Conservation (phyloP, 1,140 invertebrate species). For the Oncopodura yosiiana region DNA sequence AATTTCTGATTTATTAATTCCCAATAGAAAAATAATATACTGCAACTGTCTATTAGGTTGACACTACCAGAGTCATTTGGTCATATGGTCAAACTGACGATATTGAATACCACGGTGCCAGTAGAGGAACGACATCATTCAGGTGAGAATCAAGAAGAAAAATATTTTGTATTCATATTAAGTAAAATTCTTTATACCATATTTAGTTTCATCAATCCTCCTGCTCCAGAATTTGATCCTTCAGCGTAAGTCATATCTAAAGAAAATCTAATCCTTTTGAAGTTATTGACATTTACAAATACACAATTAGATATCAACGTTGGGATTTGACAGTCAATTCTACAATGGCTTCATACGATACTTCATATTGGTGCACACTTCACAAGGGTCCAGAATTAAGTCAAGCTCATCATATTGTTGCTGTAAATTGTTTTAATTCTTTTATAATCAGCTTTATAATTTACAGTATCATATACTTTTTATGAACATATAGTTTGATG, state of each 20-base stretch:
- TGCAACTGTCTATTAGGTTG: neutral
- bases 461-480: neutral
- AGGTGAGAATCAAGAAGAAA: too few relatives aligned
- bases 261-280: too few relatives aligned
- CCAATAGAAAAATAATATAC: neutral
- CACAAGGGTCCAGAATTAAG: constrained; percentile 58
- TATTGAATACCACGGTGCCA: neutral
- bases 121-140: neutral
- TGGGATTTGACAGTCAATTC: constrained; percentile 13
- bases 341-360: constrained; percentile 40
- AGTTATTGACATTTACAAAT: too few relatives aligned
- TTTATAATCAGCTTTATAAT: neutral
- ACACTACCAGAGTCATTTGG: neutral
- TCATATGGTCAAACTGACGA: neutral
- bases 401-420: constrained; percentile 67
- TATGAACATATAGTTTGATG: constrained; percentile 3
- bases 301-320: neutral
- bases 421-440: constrained; percentile 42
- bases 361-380: constrained; percentile 76
- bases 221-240: too few relatives aligned
- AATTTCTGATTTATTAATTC: neutral
- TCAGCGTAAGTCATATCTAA: too few relatives aligned
- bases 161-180: too few relatives aligned
- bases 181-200: too few relatives aligned
- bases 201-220: too few relatives aligned